Evolutionary conservation across 2,113 vertebrate species (phyloP), one percentile per base, ranked within the genome.

Genomic region (Carettochelys insculpta): DNA sequence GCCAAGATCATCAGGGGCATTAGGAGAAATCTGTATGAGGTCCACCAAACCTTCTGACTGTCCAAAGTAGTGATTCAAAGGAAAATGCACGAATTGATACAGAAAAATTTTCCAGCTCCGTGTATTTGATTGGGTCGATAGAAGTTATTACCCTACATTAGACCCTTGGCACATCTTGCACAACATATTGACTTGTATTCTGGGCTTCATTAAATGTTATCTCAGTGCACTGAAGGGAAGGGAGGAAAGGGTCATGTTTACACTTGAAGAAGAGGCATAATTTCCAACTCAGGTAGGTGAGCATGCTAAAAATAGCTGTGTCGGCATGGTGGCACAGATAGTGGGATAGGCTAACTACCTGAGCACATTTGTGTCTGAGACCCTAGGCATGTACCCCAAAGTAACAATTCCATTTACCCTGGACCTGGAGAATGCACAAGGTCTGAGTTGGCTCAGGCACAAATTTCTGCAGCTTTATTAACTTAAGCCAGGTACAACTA

Each of bases 391-490:
- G 34, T 68, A 68, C 19, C 34, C n/a, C 19, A 38, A n/a, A 68
- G n/a, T 68, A 68, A 68, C 38, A 45, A 16, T 27, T 12, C 41
- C 38, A 27, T 75, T 25, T 43, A 24, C 25, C 22, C 13, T 45
- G n/a, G 2, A 20, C 2, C 31, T 10, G 5, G 22, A 71, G 11
- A 31, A 11, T 3, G 58, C 31, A 68, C 47, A 5, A 56, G 1
- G 2, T 84, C 48, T 86, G 75, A 84, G 43, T 7, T 76, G 43
- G 52, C 19, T 9, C 52, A 31, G 2, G 17, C 47, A 38, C 29
- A 61, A 84, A 52, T 16, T 0, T 0, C 27, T 14, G 3, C 3
- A 45, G 68, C 31, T 34, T 51, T 88, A 16, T n/a, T 29, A 56
- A 27, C 4, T 75, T 41, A 38, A 0, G 20, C 12, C 14, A n/a